Evolutionary conservation across 2,113 vertebrate species (phyloP).

Genomic region (Semicossyphus pulcher): DNA sequence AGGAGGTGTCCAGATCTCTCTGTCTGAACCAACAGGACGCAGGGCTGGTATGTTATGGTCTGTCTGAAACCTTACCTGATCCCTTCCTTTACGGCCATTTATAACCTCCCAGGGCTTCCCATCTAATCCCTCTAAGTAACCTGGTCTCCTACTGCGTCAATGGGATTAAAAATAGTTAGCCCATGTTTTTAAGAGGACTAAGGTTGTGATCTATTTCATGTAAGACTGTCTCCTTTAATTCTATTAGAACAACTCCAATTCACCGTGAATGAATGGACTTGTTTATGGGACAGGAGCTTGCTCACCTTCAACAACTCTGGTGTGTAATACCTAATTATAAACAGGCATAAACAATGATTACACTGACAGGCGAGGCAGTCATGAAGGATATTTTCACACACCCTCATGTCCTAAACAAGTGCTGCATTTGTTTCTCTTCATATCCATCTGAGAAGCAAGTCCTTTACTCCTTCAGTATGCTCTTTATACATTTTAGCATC

Average conservation of each 20-base stretch:
- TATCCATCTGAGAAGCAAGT: background rate
- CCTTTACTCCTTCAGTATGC: background rate
- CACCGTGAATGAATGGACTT: conserved; percentile 4
- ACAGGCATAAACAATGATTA: too few species aligned
- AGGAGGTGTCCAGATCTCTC: conserved; percentile 16
- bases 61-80: conserved; percentile 36
- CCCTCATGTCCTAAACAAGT: background rate
- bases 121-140: conserved; percentile 55
- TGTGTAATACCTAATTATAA: background rate
- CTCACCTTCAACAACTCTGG: background rate
- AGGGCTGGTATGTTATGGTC: conserved; percentile 1
- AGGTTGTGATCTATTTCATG: conserved; percentile 48
- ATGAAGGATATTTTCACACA: too few species aligned
- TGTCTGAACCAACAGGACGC: background rate
- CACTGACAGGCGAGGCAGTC: too few species aligned
- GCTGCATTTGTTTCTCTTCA: background rate
- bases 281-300: conserved; percentile 10
- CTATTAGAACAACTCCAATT: conserved; percentile 36
- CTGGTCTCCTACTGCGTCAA: conserved; percentile 66
- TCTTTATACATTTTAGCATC: background rate
- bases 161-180: conserved; percentile 63
- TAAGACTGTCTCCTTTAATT: conserved; percentile 55
- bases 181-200: conserved; percentile 16
- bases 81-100: conserved; percentile 48
- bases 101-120: conserved; percentile 51